Evolutionary conservation across 2,797 vertebrate genomes (phyloP), one percentile per base, ranked within the genome.

Genomic region (Centroberyx gerrardi): DNA sequence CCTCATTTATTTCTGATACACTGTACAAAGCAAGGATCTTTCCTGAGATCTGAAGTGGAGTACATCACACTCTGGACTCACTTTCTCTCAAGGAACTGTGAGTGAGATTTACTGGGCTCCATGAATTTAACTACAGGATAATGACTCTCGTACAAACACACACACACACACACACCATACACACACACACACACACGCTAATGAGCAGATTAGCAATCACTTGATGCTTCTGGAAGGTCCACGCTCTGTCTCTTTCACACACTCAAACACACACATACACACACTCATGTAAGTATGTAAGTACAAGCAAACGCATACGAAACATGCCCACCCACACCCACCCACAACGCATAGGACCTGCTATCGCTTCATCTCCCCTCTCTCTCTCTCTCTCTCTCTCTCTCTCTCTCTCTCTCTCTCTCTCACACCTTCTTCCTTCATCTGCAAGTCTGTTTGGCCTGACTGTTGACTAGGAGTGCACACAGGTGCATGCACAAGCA

Each of bases 151-250:
- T 9, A 31, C 55, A 62, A 59, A 76, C 53, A 66, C 31, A 61
- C 51, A 18, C 62, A 67, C 68, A 22, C 27, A 22, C 22, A 22
- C 22, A 22, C n/a, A n/a, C n/a, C 52, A 17, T n/a, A 51, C 22
- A 53, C n/a, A 59, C 62, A 66, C 61, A 38, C 68, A 13, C 52
- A 17, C 29, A 49, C 48, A 71, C 46, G 28, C 28, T 71, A 79
- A 87, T 72, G 74, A 80, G 78, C 67, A 73, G 74, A 72, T 76
- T 66, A 62, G 63, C 52, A 77, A 65, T 85, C 62, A 78, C 36
- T 64, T 54, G 62, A 61, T 51, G 31, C 8, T 56, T 54, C 54
- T 51, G 40, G 49, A 67, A 55, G 62, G 49, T 59, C 31, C 46
- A 5, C 61, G 52, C 36, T 17, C 8, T 2, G 51, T 8, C 80